Conservation (phyloP, 1,140 invertebrate genomes). For the Muscidifurax raptorellus region DNA sequence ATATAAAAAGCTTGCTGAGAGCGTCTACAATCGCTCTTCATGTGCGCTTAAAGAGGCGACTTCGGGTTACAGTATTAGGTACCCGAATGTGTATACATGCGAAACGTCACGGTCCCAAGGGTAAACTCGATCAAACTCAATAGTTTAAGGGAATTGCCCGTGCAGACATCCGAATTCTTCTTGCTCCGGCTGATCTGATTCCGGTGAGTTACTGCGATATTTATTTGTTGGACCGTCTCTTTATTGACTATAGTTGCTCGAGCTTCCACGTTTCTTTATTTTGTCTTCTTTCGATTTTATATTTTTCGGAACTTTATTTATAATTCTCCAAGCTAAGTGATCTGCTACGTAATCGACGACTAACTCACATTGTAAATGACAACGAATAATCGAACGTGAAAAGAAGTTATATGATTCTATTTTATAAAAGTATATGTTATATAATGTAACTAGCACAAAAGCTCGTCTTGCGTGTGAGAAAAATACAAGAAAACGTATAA, state of each 20-base stretch:
- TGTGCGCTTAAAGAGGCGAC: conserved; percentile 34
- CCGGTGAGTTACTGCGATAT: conserved; percentile 65
- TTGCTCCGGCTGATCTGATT: conserved; percentile 64
- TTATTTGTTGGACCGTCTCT: conserved; percentile 60
- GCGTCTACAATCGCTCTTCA: conserved; percentile 36
- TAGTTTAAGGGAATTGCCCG: conserved; percentile 70
- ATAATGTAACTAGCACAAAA: too few relatives aligned
- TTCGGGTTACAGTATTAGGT: conserved; percentile 12
- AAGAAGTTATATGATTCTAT: too few relatives aligned
- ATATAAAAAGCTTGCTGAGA: conserved; percentile 55
- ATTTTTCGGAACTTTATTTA: not conserved
- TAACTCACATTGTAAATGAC: not conserved
- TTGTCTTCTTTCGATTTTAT: not conserved
- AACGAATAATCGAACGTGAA: not conserved
- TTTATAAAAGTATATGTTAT: too few relatives aligned
- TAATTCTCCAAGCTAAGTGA: not conserved
- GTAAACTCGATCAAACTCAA: conserved; percentile 66
- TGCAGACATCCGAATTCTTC: conserved; percentile 63
- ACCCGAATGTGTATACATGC: conserved; percentile 41
- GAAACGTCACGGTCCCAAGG: conserved; percentile 61
- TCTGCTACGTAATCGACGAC: not conserved
- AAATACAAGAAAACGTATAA: too few relatives aligned
- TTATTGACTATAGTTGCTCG: conserved; percentile 22
- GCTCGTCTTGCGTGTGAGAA: too few relatives aligned
- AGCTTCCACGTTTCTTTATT: not conserved